phyloP scores from a whole-genome alignment of 2,797 vertebrate genomes.

The Zonotrichia albicollis region DNA sequence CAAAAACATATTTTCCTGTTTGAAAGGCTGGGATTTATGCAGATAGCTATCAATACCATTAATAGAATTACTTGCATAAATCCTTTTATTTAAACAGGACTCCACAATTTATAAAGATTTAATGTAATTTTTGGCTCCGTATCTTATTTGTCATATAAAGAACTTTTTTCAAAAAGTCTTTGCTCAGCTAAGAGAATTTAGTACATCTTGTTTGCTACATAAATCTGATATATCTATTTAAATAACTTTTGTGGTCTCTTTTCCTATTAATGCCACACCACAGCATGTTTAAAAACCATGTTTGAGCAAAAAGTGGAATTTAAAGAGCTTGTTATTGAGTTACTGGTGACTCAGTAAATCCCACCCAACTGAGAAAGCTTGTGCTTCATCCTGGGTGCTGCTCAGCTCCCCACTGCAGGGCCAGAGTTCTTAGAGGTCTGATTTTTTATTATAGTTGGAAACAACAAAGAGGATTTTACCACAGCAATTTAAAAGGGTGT shows the following conservation, averaged over 20 bases:
- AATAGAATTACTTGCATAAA: constrained; percentile 1
- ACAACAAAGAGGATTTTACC: neutral
- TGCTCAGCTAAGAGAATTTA: neutral
- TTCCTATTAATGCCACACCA: neutral
- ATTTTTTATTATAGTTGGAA: constrained; percentile 26
- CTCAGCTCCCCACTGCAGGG: neutral
- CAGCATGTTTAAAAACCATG: neutral
- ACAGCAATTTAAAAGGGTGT: neutral
- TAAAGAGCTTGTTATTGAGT: constrained; percentile 53
- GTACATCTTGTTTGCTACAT: neutral
- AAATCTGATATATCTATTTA: neutral
- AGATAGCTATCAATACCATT: neutral
- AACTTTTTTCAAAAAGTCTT: neutral
- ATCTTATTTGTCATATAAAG: neutral
- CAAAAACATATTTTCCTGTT: neutral
- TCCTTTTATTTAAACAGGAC: neutral
- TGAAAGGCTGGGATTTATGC: neutral
- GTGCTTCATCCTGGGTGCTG: neutral
- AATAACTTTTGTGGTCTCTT: neutral
- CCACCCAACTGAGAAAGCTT: neutral
- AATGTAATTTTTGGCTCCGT: neutral
- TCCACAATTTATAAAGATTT: neutral
- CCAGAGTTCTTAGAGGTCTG: neutral
- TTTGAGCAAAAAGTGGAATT: neutral
- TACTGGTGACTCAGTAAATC: constrained; percentile 39